Percentiles rank a stretch among this genome's conserved stretches.
These are phyloP conservation scores for Pachycephala philippinensis DNA, from an alignment of 2,113 vertebrate species.

Conservation along the genomic window DNA sequence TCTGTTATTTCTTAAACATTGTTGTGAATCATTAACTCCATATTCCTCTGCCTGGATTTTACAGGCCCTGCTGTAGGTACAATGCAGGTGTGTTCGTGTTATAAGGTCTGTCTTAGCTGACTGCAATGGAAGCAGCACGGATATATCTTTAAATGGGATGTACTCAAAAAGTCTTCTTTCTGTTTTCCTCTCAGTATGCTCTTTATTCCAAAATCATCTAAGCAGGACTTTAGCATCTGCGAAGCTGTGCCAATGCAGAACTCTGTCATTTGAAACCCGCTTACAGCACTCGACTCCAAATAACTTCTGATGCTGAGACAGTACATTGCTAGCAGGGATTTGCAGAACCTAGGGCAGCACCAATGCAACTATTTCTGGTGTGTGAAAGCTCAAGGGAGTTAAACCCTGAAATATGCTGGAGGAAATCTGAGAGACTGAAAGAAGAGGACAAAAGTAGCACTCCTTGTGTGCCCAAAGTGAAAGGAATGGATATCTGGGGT, in stretches of 20 bases:
- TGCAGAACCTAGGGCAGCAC: conserved; percentile 8
- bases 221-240: background rate
- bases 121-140: background rate
- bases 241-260: background rate
- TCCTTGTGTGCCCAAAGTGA: background rate
- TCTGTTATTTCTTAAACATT: background rate
- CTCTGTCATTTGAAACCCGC: background rate
- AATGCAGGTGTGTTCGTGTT: background rate
- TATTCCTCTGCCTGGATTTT: background rate
- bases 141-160: background rate
- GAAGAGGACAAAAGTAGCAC: background rate
- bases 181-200: background rate
- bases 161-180: background rate
- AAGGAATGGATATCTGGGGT: background rate
- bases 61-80: background rate
- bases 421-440: background rate
- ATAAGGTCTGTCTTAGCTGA: background rate
- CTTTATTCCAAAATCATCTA: background rate
- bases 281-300: background rate
- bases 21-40: background rate
- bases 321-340: background rate
- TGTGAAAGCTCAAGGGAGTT: background rate
- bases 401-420: background rate
- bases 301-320: background rate
- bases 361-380: conserved; percentile 13